Percentiles rank a stretch among this genome's conserved stretches.
Conservation (phyloP, 2,888 invertebrate genomes). For the Adelphocoris suturalis region DNA sequence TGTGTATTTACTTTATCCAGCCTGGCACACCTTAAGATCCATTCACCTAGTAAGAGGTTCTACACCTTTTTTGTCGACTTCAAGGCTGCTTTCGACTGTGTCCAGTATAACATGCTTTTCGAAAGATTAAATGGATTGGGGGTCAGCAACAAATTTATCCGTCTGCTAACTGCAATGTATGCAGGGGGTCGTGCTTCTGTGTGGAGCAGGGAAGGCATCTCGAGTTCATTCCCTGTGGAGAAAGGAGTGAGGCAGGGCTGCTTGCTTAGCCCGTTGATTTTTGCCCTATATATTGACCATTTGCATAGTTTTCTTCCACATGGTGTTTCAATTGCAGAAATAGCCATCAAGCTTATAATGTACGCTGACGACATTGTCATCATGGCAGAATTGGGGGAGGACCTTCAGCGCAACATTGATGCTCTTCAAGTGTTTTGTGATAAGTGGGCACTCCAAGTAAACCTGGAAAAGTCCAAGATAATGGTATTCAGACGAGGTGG, state of each 20-base stretch:
- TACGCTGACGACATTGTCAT: slow-evolving; percentile 24
- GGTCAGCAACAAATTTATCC: not conserved
- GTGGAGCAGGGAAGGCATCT: not conserved
- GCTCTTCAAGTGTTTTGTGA: slow-evolving; percentile 27
- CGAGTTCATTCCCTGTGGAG: not conserved
- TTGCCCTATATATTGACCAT: not conserved
- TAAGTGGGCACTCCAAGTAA: not conserved
- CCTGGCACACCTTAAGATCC: too few species aligned
- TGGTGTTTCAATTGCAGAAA: not conserved
- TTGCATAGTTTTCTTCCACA: too few species aligned
- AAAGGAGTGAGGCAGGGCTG: slow-evolving; percentile 42
- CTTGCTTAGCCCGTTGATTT: slow-evolving; percentile 18
- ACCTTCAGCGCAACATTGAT: slow-evolving; percentile 46
- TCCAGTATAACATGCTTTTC: not conserved
- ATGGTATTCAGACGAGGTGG: slow-evolving; percentile 43
- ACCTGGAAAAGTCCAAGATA: slow-evolving; percentile 41
- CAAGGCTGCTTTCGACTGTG: too few species aligned
- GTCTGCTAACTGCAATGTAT: not conserved
- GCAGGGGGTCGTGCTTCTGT: too few species aligned
- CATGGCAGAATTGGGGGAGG: not conserved
- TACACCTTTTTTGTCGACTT: too few species aligned
- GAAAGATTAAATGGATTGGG: not conserved
- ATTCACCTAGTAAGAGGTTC: too few species aligned
- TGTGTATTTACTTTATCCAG: not conserved
- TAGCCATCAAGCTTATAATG: not conserved